phyloP scores from a whole-genome alignment of 2,888 invertebrate species.

The Eledone cirrhosa region DNA sequence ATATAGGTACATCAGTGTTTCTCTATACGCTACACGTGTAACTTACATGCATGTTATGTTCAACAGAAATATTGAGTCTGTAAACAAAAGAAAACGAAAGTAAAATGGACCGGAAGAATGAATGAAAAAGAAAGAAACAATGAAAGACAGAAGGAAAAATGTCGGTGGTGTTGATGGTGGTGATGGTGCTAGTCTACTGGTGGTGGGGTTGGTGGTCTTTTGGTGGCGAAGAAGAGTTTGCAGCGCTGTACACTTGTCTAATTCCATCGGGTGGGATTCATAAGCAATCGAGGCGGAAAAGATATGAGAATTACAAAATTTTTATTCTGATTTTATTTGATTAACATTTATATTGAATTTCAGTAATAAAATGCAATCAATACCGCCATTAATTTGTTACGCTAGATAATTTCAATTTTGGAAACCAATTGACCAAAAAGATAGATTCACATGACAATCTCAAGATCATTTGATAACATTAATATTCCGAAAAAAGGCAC shows the following conservation, averaged over 20 bases:
- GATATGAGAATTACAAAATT: slow-evolving; percentile 24
- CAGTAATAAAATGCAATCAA: slow-evolving; percentile 28
- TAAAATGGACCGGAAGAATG: too few species aligned
- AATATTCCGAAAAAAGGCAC: not conserved
- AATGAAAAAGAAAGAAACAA: too few species aligned
- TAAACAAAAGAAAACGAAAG: too few species aligned
- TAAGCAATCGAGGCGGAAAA: slow-evolving; percentile 12
- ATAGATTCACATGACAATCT: slow-evolving; percentile 21
- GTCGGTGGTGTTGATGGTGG: too few species aligned
- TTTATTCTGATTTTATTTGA: slow-evolving; percentile 29
- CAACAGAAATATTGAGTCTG: too few species aligned
- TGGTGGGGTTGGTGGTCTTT: too few species aligned
- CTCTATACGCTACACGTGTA: too few species aligned
- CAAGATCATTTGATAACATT: not conserved
- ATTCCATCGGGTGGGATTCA: not conserved
- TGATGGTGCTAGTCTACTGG: too few species aligned
- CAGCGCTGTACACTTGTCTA: not conserved
- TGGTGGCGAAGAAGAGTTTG: too few species aligned
- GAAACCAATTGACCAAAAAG: slow-evolving; percentile 26
- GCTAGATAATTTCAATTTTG: slow-evolving; percentile 27
- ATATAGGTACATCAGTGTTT: too few species aligned
- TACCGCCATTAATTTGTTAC: slow-evolving; percentile 21
- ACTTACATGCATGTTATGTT: too few species aligned
- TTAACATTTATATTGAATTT: slow-evolving; percentile 30
- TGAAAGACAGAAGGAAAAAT: too few species aligned